Conservation (phyloP, 2,888 invertebrate species). For the Alviniconcha strummeri region DNA sequence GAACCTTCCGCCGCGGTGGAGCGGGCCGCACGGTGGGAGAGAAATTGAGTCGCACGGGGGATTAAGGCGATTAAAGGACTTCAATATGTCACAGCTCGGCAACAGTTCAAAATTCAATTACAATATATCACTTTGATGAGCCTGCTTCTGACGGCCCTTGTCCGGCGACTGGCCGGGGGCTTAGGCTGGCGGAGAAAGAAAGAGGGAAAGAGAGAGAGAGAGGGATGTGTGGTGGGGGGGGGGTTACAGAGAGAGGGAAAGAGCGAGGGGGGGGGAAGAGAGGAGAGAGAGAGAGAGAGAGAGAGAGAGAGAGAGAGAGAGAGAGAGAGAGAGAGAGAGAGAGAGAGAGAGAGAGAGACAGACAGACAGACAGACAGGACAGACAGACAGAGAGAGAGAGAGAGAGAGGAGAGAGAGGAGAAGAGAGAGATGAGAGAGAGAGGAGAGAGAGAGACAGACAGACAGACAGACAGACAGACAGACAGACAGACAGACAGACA, state of each 20-base stretch:
- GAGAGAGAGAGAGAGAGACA: background rate
- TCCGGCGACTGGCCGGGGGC: constrained; percentile 18
- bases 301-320: background rate
- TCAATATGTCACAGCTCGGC: constrained; percentile 51
- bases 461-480: background rate
- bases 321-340: background rate
- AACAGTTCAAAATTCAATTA: constrained; percentile 54
- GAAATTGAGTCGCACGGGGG: constrained; percentile 38
- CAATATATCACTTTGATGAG: constrained; percentile 51
- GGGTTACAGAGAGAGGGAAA: no score
- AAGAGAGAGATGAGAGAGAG: background rate
- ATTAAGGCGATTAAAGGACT: constrained; percentile 46
- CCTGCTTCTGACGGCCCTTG: constrained; percentile 44
- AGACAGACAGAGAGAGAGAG: background rate
- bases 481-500: constrained; percentile 10
- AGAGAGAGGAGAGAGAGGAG: background rate
- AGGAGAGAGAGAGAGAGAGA: constrained; percentile 2
- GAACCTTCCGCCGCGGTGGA: constrained; percentile 29
- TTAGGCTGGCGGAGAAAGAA: background rate
- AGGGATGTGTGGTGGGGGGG: background rate
- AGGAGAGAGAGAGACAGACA: background rate
- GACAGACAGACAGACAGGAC: background rate
- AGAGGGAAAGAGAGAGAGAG: no score
- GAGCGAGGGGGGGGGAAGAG: background rate
- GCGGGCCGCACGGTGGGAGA: constrained; percentile 33